Percentiles rank a stretch among this genome's conserved stretches.
phyloP scores from a whole-genome alignment of 1,140 invertebrate species.

The Orchestia grillus region DNA sequence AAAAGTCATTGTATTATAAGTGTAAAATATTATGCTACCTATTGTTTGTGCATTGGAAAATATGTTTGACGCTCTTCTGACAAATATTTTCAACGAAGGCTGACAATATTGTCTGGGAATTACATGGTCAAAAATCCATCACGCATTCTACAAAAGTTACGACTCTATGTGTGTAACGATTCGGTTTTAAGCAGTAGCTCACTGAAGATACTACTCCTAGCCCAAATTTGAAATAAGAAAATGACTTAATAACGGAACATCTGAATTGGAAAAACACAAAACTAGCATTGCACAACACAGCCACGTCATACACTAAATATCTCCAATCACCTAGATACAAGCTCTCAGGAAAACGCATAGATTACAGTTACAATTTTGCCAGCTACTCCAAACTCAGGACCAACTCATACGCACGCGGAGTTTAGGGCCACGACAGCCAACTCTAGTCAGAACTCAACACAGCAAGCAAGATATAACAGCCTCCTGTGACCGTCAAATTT shows the following conservation, averaged over 20 bases:
- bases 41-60: neutral
- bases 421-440: neutral
- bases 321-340: neutral
- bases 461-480: neutral
- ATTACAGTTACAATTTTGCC: neutral
- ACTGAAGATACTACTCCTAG: neutral
- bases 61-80: neutral
- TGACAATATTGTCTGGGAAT: neutral
- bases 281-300: too few relatives aligned
- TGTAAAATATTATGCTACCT: neutral
- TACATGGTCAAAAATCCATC: neutral
- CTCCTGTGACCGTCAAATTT: neutral
- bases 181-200: too few relatives aligned
- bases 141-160: neutral
- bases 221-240: neutral
- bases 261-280: too few relatives aligned
- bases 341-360: neutral
- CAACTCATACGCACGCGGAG: neutral
- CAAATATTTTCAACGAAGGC: neutral
- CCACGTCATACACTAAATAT: neutral
- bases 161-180: too few relatives aligned
- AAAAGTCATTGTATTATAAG: neutral
- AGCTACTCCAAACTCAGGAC: neutral
- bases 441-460: neutral
- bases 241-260: too few relatives aligned